These are phyloP conservation scores for Polypedilum vanderplanki DNA, from an alignment of 1,140 invertebrate species.

Conservation along the genomic window DNA sequence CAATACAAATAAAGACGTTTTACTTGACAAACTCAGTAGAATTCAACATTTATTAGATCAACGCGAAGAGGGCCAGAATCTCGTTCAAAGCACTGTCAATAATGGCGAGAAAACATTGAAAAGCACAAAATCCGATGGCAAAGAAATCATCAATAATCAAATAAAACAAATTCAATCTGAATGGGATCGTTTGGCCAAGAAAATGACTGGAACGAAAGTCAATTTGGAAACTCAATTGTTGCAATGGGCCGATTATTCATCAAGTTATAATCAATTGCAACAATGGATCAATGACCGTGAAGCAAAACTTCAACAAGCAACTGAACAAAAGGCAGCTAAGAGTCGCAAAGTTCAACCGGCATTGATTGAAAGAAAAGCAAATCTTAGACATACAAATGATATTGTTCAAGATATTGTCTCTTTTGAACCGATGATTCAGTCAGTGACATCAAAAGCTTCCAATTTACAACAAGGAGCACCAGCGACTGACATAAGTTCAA, in stretches of 20 bases:
- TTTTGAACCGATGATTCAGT: constrained; percentile 92
- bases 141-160: constrained; percentile 78
- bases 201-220: constrained; percentile 87
- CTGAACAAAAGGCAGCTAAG: constrained; percentile 75
- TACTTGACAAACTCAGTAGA: constrained; percentile 73
- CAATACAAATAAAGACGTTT: constrained; percentile 70
- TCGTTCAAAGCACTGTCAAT: constrained; percentile 83
- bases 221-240: constrained; percentile 83
- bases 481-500: constrained; percentile 79
- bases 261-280: constrained; percentile 81
- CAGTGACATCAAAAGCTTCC: constrained; percentile 83
- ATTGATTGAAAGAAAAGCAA: constrained; percentile 76
- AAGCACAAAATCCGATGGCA: constrained; percentile 80
- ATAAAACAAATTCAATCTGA: constrained; percentile 86
- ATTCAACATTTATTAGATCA: constrained; percentile 73
- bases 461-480: constrained; percentile 78
- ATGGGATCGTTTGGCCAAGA: constrained; percentile 86
- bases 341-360: constrained; percentile 66
- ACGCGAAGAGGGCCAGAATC: constrained; percentile 84
- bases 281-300: constrained; percentile 94
- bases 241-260: constrained; percentile 94
- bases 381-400: constrained; percentile 82
- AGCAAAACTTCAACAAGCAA: constrained; percentile 87
- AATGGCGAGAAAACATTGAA: constrained; percentile 86
- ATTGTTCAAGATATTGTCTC: constrained; percentile 92